These are phyloP conservation scores for Plodia interpunctella DNA, from an alignment of 1,140 invertebrate genomes.

Conservation along the genomic window DNA sequence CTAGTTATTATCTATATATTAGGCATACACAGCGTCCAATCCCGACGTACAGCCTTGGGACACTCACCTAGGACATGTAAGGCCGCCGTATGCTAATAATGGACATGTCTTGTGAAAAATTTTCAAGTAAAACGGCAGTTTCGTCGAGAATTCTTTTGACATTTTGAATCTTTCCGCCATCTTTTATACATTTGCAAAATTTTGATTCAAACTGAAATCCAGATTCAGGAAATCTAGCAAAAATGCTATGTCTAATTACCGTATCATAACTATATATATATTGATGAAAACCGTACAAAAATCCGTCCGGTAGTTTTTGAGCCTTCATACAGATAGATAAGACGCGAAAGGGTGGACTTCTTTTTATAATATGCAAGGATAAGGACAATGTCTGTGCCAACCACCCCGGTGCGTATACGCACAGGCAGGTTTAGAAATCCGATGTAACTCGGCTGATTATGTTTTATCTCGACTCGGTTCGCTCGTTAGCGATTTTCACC, in stretches of 20 bases:
- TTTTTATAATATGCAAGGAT: too few relatives aligned
- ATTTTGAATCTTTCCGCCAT: neutral
- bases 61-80: too few relatives aligned
- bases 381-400: neutral
- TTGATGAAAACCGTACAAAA: too few relatives aligned
- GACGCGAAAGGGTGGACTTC: too few relatives aligned
- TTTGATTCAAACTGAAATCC: neutral
- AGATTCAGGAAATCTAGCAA: too few relatives aligned
- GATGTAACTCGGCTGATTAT: conserved; percentile 4
- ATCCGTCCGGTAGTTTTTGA: too few relatives aligned
- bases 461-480: conserved; percentile 1
- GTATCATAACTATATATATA: too few relatives aligned
- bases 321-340: too few relatives aligned
- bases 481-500: conserved; percentile 3
- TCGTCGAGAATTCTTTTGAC: neutral
- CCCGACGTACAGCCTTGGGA: too few relatives aligned
- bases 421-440: neutral
- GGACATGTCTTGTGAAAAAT: neutral
- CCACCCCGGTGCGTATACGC: neutral
- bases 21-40: too few relatives aligned
- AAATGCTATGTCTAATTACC: too few relatives aligned
- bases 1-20: too few relatives aligned
- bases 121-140: neutral
- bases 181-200: neutral
- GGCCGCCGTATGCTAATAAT: neutral